Percentiles rank a stretch among this genome's conserved stretches.
These are phyloP conservation scores for Mythimna loreyi DNA, from an alignment of 2,888 invertebrate genomes.

Conservation along the genomic window DNA sequence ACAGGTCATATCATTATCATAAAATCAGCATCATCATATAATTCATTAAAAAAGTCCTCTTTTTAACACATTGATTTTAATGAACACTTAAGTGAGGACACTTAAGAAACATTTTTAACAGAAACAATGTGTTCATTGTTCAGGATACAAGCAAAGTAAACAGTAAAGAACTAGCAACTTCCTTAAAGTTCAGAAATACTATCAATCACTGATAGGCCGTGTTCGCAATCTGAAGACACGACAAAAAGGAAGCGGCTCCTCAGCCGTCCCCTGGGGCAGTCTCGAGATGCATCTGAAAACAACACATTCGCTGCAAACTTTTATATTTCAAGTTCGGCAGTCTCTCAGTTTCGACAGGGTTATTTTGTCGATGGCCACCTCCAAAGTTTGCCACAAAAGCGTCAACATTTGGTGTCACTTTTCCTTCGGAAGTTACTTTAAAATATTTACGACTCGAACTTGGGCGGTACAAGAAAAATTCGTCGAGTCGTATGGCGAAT, in stretches of 20 bases:
- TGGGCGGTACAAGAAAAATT: slow-evolving; percentile 81
- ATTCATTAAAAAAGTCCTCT: too few species aligned
- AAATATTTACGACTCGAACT: slow-evolving; percentile 89
- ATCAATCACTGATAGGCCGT: slow-evolving; percentile 49
- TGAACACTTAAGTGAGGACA: too few species aligned
- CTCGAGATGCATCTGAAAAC: slow-evolving; percentile 69
- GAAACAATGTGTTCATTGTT: not conserved
- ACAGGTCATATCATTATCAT: too few species aligned
- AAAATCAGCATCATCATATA: too few species aligned
- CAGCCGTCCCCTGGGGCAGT: slow-evolving; percentile 50
- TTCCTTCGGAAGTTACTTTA: slow-evolving; percentile 87
- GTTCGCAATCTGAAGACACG: slow-evolving; percentile 40
- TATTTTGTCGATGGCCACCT: slow-evolving; percentile 85
- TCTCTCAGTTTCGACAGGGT: slow-evolving; percentile 82
- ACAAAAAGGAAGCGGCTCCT: slow-evolving; percentile 50
- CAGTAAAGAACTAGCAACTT: not conserved
- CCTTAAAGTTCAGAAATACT: slow-evolving; percentile 22
- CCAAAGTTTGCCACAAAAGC: slow-evolving; percentile 77
- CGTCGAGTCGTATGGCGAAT: slow-evolving; percentile 79
- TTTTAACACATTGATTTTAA: too few species aligned
- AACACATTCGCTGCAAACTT: slow-evolving; percentile 81
- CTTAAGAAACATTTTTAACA: not conserved
- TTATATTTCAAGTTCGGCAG: slow-evolving; percentile 84
- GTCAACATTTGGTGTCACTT: slow-evolving; percentile 88
- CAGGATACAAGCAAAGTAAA: not conserved